These are phyloP conservation scores for Merodon equestris DNA, from an alignment of 2,888 invertebrate species.

Conservation along the genomic window DNA sequence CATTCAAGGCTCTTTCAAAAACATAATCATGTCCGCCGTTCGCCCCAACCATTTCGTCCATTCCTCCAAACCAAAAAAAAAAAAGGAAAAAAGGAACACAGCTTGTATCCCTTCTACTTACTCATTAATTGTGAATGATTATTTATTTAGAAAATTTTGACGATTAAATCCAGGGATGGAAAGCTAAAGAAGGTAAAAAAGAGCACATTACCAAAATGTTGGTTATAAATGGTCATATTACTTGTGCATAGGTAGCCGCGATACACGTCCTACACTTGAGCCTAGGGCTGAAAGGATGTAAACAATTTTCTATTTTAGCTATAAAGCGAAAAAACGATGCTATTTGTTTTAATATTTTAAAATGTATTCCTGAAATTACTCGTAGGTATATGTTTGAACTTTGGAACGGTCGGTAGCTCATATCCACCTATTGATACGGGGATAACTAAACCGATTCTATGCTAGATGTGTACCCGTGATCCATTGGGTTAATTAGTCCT, in stretches of 20 bases:
- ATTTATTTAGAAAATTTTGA: constrained; percentile 69
- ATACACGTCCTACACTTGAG: background rate
- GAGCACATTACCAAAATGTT: constrained; percentile 45
- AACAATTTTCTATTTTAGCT: background rate
- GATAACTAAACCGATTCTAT: constrained; percentile 49
- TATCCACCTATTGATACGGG: constrained; percentile 56
- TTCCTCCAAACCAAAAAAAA: constrained; percentile 22
- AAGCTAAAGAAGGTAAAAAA: constrained; percentile 21
- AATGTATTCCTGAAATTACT: constrained; percentile 15
- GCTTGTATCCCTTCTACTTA: constrained; percentile 29
- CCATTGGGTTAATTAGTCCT: constrained; percentile 73
- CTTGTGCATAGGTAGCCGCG: no score
- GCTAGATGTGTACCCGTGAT: constrained; percentile 42
- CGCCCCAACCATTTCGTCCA: constrained; percentile 12
- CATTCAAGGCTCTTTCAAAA: constrained; percentile 24
- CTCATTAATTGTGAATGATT: constrained; percentile 68
- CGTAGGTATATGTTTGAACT: constrained; percentile 20
- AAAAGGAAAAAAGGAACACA: constrained; percentile 40
- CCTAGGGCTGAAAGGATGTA: constrained; percentile 16
- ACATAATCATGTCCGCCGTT: constrained; percentile 49
- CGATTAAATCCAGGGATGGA: constrained; percentile 29
- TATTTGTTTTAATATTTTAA: constrained; percentile 64
- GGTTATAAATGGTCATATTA: constrained; percentile 11
- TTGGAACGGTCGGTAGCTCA: constrained; percentile 21
- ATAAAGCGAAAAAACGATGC: constrained; percentile 36